Percentiles rank a stretch among this genome's conserved stretches.
Conservation (phyloP, 2,888 invertebrate genomes). For the Ditylenchus weischeri region DNA sequence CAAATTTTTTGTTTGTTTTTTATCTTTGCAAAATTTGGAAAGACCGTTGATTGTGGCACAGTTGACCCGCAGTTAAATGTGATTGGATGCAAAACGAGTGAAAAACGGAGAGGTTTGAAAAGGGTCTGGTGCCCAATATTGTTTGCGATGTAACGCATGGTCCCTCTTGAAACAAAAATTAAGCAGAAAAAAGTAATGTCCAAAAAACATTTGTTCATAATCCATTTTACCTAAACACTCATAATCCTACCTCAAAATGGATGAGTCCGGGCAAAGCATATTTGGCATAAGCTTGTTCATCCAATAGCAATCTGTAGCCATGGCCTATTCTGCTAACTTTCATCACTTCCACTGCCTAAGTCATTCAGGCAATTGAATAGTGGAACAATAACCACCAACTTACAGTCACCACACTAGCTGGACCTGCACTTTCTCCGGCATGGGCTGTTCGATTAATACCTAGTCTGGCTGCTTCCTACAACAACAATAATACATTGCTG, state of each 20-base stretch:
- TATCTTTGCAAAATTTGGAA: no score
- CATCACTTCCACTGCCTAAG: conserved; percentile 63
- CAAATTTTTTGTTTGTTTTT: no score
- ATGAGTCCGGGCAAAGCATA: conserved; percentile 40
- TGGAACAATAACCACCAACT: neutral
- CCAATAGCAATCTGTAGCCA: conserved; percentile 64
- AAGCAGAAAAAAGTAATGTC: no score
- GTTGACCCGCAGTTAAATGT: no score
- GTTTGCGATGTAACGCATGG: no score
- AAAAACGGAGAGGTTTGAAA: no score
- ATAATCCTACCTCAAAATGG: conserved; percentile 39
- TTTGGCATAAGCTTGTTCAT: conserved; percentile 53
- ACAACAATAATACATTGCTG: conserved; percentile 26
- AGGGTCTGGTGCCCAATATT: no score
- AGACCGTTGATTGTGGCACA: no score
- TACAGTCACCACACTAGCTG: conserved; percentile 43
- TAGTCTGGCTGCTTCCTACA: conserved; percentile 61
- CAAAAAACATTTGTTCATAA: no score
- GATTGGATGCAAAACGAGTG: no score
- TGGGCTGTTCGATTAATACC: conserved; percentile 66
- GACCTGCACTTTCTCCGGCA: conserved; percentile 61
- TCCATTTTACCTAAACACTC: no score
- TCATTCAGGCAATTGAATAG: conserved; percentile 7
- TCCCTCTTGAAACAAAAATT: no score
- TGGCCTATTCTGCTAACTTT: conserved; percentile 66